phyloP scores from a whole-genome alignment of 2,888 invertebrate species.

The Drosophila nigritarsus region DNA sequence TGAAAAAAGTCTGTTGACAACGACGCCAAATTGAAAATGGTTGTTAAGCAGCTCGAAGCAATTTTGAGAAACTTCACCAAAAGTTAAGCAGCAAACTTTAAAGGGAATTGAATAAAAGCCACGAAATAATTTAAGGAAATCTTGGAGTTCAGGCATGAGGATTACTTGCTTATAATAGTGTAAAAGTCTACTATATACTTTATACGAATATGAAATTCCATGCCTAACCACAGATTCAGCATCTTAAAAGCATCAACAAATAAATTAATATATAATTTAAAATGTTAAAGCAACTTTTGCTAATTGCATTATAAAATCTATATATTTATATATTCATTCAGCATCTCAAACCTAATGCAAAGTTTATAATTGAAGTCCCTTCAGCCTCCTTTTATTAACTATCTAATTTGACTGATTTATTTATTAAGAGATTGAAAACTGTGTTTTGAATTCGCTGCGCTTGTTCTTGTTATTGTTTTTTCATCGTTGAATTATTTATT shows the following conservation, averaged over 20 bases:
- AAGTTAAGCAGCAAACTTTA: background rate
- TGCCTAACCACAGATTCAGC: background rate
- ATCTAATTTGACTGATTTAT: constrained; percentile 3
- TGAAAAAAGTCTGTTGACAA: background rate
- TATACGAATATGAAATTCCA: background rate
- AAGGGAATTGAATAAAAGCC: background rate
- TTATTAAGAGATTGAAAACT: background rate
- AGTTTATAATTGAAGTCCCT: background rate
- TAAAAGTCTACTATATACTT: background rate
- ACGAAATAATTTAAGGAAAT: background rate
- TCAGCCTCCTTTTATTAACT: background rate
- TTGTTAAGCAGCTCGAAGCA: constrained; percentile 2
- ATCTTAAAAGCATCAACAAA: background rate
- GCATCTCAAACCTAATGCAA: background rate
- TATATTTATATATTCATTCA: background rate
- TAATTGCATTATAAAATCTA: background rate
- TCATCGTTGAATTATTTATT: constrained; percentile 40
- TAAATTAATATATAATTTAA: background rate
- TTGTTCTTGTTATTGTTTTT: background rate
- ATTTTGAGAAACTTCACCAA: background rate
- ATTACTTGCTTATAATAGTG: no score
- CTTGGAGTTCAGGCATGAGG: accelerated
- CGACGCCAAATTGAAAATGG: background rate
- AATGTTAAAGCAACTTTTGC: background rate
- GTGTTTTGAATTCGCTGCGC: background rate